Base-by-base conservation (phyloP, 2,797 vertebrate species). In the Sus cebifrons region DNA sequence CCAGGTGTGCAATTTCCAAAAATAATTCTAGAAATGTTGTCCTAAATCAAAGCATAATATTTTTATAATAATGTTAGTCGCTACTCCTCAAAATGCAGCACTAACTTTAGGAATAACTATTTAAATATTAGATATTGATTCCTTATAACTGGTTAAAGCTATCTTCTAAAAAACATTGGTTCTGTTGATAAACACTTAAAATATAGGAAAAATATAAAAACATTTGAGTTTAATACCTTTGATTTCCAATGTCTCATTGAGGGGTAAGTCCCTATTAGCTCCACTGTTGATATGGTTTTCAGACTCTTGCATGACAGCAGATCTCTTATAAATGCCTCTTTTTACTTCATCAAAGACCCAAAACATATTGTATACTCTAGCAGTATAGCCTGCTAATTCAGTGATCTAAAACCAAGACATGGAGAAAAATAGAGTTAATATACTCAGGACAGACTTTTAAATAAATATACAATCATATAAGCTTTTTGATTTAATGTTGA, bases 341-440 rank as follows among this genome's bases (percentile, higher is more conserved):
- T 99, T 99, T 75, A 99, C 99, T 96, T 99, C 99, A 65, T 99
- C 99, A 81, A 99, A 99, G 97, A 99, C 99, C 92, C 98, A 98
- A 94, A 99, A 99, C 99, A 99, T 99, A 98, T 99, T 99, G 98
- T 99, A 99, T 54, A 99, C 99, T 17, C 99, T 99, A 29, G 99
- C 99, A 0, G 99, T 99, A 98, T 99, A 99, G 60, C 99, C 99
- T 58, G 99, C 99, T 98, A 99, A 98, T 98, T 99, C 99, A 9
- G 99, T 99, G 98, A 99, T 98, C 99, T 99, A 98, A 84, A 97
- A 78, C 23, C 60, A 96, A 93, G 2, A 56, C 9, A 62, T 56
- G 90, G 74, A 89, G 95, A 96, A 92, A 98, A 97, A 14, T 0
- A 40, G 64, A 40, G 64, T 97, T 96, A 96, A 95, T 73, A 93